Base-by-base conservation (phyloP, 2,888 invertebrate species). In the Oithona nana region DNA sequence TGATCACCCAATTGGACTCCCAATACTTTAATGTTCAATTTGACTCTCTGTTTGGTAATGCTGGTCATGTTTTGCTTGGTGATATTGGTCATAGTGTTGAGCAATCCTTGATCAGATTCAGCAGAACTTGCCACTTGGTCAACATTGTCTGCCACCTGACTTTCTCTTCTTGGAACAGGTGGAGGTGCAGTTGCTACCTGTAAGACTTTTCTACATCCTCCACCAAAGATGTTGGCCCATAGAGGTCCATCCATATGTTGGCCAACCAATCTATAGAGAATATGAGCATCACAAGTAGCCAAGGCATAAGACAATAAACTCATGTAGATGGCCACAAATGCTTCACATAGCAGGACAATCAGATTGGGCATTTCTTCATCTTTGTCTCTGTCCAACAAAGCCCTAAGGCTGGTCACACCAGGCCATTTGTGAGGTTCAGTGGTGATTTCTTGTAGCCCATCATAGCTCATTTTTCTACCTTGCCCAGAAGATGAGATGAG, bases 321-420 rank as follows among this genome's bases (percentile, higher is more conserved):
- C 73, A 92, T 80, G 73, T 86, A 95, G 4, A 95, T 89, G 0
- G 93, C 88, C 24, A 92, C 83, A 73, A 94, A 92, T 0, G 92
- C 83, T 74, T 99, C 97, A 63, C 88, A 85, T 24, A 99, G 77
- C 11, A 99, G 76, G 28, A 95, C 85, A 67, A 88, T 87, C 57
- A 98, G 77, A 65, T 88, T 84, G 0, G 97, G 97, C 1, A 90
- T 84, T 70, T 89, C 88, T 69, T 92, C 90, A 70, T 98, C 97
- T 67, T 92, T 89, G 68, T 95, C 95, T 26, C 93, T 79, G 0
- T 89, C 86, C 4, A 98, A 76, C 51, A 98, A 76, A 0, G 93
- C 88, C 28, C 94, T 80, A 50, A 98, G 77, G 64, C 88, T 89
- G 0, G 93, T 88, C 0, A 97, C 95, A 13, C 97, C 94, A 11